These are phyloP conservation scores for Hoplias malabaricus DNA, from an alignment of 2,113 vertebrate genomes.

Conservation along the genomic window DNA sequence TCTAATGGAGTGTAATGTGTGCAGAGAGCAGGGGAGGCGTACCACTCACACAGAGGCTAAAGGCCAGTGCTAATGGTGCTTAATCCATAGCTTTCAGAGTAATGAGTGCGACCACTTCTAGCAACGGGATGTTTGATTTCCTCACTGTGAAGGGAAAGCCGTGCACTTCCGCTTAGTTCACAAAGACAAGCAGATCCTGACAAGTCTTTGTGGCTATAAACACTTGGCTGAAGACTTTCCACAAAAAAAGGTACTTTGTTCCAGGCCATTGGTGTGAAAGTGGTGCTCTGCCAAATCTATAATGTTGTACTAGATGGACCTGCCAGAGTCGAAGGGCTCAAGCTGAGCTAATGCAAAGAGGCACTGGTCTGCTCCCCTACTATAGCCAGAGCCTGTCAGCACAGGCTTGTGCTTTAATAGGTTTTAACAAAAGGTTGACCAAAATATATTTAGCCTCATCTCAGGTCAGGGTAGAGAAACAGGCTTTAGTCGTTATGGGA, in stretches of 20 bases:
- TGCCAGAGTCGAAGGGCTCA: neutral
- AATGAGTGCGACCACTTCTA: slow-evolving; percentile 29
- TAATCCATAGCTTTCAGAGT: slow-evolving; percentile 43
- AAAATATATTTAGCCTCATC: neutral
- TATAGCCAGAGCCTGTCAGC: neutral
- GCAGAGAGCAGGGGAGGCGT: neutral
- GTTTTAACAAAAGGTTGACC: slow-evolving; percentile 1
- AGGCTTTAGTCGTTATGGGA: neutral
- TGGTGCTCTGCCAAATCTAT: slow-evolving; percentile 1
- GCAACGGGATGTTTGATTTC: slow-evolving; percentile 41
- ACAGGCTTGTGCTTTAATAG: neutral
- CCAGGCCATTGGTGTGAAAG: slow-evolving; percentile 19
- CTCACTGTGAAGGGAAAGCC: slow-evolving; percentile 24
- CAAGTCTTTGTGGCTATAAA: slow-evolving; percentile 1
- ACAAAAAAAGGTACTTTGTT: neutral
- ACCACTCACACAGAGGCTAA: slow-evolving; percentile 31
- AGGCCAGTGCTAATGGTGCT: slow-evolving; percentile 43
- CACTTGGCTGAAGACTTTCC: slow-evolving; percentile 1
- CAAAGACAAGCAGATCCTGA: neutral
- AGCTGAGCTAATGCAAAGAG: neutral
- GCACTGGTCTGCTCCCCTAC: neutral
- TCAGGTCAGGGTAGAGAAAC: neutral
- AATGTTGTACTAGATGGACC: neutral
- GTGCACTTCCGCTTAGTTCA: slow-evolving; percentile 14
- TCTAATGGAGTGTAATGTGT: slow-evolving; percentile 25